A percentile compares a stretch with the other conserved stretches of the same genome.
Conservation (phyloP, 2,888 invertebrate species). For the Dusona sp. region DNA sequence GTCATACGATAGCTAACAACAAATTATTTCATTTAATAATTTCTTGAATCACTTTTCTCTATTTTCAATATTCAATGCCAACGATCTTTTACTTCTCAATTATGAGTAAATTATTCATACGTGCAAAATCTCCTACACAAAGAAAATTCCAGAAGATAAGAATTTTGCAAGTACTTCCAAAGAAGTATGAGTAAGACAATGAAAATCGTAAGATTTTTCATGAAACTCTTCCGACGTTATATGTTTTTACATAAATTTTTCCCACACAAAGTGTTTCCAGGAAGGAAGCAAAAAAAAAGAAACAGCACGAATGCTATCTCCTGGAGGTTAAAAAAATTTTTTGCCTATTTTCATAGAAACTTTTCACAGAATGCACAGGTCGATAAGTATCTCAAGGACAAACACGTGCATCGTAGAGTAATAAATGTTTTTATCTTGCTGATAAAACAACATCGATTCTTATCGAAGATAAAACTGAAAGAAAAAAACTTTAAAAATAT, state of each 20-base stretch:
- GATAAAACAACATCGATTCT: slow-evolving; percentile 7
- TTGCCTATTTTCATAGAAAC: neutral
- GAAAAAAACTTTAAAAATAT: neutral
- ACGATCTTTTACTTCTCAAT: neutral
- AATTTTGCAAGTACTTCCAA: neutral
- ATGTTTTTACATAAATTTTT: neutral
- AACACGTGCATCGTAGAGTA: neutral
- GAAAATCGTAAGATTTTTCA: neutral
- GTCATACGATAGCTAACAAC: neutral
- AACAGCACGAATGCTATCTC: neutral
- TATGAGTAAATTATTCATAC: neutral
- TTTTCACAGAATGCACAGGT: neutral
- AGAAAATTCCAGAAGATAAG: neutral
- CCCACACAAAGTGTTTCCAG: neutral
- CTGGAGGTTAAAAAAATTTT: neutral
- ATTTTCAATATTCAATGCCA: neutral
- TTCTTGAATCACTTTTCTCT: neutral
- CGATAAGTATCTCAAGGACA: neutral
- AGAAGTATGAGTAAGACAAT: neutral
- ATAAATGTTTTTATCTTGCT: neutral
- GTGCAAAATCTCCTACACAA: neutral
- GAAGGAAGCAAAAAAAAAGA: neutral
- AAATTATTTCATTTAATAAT: neutral
- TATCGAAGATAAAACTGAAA: neutral
- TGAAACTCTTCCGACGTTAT: neutral